Percentiles rank a stretch among this genome's conserved stretches.
These are phyloP conservation scores for Poecilobothrus nobilitatus DNA, from an alignment of 2,888 invertebrate genomes.

Conservation along the genomic window DNA sequence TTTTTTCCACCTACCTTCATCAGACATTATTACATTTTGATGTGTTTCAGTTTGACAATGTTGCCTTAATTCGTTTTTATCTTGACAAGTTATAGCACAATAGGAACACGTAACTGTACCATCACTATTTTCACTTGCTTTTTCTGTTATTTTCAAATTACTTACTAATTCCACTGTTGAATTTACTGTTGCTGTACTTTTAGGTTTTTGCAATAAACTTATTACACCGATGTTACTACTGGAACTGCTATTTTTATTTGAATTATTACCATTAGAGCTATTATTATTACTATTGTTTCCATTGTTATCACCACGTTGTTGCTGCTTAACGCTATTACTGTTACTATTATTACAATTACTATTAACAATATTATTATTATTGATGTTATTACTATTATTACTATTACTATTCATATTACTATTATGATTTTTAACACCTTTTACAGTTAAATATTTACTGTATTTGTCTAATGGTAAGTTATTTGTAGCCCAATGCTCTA, in stretches of 20 bases:
- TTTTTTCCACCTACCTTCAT: conserved; percentile 46
- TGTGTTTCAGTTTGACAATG: conserved; percentile 57
- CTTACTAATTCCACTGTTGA: conserved; percentile 15
- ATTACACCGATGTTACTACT: not conserved
- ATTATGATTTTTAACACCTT: conserved; percentile 34
- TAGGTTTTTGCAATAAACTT: conserved; percentile 9
- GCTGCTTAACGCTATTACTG: conserved; percentile 20
- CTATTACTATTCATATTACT: conserved; percentile 25
- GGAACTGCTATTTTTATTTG: not conserved
- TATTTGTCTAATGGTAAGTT: conserved; percentile 42
- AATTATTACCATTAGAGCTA: conserved; percentile 25
- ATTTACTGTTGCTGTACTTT: conserved; percentile 2
- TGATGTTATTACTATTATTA: conserved; percentile 21
- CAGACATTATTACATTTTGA: conserved; percentile 59
- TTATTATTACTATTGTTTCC: conserved; percentile 28
- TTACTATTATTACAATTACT: conserved; percentile 16
- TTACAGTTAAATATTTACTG: conserved; percentile 39
- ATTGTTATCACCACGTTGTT: conserved; percentile 12
- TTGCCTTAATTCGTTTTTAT: conserved; percentile 48
- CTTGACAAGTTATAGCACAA: conserved; percentile 50
- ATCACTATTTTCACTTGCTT: conserved; percentile 24
- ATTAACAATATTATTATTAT: conserved; percentile 23
- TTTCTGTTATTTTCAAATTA: conserved; percentile 19
- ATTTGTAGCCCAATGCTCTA: conserved; percentile 45
- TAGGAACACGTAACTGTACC: conserved; percentile 47